Evolutionary conservation across 2,797 vertebrate genomes (phyloP).

Genomic region (Chrosomus eos): DNA sequence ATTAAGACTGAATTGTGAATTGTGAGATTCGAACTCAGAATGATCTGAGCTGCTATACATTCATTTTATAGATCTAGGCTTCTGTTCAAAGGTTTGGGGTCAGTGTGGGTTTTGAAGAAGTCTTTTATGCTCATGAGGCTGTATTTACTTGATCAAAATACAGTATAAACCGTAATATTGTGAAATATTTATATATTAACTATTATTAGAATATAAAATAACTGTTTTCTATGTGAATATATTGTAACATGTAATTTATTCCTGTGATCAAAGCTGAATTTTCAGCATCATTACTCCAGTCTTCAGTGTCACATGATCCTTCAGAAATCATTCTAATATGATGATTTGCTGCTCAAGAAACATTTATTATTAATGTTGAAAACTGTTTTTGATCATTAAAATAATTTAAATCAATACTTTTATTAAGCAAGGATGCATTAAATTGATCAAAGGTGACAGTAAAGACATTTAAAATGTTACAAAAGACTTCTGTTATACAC

Average conservation of each 20-base stretch:
- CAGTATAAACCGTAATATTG: neutral
- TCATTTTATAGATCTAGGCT: neutral
- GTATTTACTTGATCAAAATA: neutral
- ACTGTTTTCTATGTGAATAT: too few species aligned
- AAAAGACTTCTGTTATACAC: neutral
- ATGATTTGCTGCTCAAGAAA: too few species aligned
- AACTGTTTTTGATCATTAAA: neutral
- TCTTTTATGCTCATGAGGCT: neutral
- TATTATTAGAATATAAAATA: too few species aligned
- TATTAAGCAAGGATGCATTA: neutral
- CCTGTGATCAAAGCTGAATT: too few species aligned
- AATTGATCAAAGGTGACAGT: neutral
- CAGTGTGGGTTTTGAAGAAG: neutral
- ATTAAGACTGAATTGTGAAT: neutral
- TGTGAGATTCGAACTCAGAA: neutral
- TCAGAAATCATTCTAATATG: too few species aligned
- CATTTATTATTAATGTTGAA: neutral
- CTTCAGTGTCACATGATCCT: too few species aligned
- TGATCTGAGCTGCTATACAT: neutral
- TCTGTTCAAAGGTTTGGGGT: too few species aligned
- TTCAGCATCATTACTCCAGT: too few species aligned
- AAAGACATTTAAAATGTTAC: neutral
- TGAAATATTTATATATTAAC: too few species aligned
- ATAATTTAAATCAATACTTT: neutral
- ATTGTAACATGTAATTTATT: too few species aligned